Conservation (phyloP, 2,113 vertebrate genomes). For the Mormyrus iriodes region DNA sequence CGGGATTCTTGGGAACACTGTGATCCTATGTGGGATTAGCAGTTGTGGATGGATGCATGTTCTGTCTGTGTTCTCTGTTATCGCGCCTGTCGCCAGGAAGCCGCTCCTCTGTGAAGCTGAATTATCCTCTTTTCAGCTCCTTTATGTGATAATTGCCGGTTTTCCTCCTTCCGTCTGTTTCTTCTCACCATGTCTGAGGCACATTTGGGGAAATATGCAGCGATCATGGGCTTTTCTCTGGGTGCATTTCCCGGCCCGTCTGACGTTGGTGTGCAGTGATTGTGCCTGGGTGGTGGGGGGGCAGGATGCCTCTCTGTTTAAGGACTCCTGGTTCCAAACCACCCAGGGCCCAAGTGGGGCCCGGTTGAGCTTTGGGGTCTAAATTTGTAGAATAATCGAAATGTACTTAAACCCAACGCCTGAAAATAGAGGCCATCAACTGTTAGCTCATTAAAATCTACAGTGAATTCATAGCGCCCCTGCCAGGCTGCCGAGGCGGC, state of each 20-base stretch:
- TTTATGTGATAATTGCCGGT: background rate
- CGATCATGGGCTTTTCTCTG: background rate
- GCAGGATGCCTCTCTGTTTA: background rate
- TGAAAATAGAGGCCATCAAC: background rate
- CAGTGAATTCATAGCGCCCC: background rate
- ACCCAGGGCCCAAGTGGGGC: background rate
- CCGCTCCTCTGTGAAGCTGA: no score
- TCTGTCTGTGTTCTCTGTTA: background rate
- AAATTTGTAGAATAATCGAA: background rate
- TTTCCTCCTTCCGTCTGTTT: background rate
- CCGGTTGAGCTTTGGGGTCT: background rate
- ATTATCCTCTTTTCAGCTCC: no score
- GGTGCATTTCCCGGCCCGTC: background rate
- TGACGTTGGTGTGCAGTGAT: background rate
- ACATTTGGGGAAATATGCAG: background rate
- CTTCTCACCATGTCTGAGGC: background rate
- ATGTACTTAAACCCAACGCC: background rate
- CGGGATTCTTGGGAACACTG: background rate
- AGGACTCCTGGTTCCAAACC: background rate
- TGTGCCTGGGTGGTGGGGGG: background rate
- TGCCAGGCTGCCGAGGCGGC: background rate
- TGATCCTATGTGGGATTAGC: background rate
- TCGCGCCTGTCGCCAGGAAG: background rate
- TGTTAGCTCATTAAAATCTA: background rate
- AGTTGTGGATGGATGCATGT: background rate